These are phyloP conservation scores for Pungitius pungitius DNA, from an alignment of 2,113 vertebrate genomes.

Conservation along the genomic window DNA sequence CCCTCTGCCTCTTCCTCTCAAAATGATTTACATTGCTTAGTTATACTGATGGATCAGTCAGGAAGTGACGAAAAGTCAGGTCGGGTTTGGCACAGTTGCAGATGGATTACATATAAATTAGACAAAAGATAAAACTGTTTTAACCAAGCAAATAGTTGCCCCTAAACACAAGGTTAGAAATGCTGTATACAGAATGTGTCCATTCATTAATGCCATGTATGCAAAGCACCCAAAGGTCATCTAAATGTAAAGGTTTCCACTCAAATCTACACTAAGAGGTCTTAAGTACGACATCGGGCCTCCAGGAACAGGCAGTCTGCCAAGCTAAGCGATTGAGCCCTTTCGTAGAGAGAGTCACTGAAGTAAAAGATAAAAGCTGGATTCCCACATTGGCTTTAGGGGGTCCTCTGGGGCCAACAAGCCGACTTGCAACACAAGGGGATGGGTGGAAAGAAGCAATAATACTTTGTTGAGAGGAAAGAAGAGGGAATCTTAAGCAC, in stretches of 20 bases:
- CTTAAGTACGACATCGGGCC: conserved; percentile 21
- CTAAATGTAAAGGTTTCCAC: conserved; percentile 32
- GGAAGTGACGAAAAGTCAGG: conserved; percentile 56
- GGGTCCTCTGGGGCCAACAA: conserved; percentile 38
- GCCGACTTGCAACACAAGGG: conserved; percentile 34
- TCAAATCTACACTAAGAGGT: conserved; percentile 23
- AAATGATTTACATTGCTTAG: conserved; percentile 65
- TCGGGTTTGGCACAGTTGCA: conserved; percentile 38
- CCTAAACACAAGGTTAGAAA: conserved; percentile 15
- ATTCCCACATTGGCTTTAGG: conserved; percentile 53
- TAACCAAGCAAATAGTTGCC: conserved; percentile 25
- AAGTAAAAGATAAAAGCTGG: conserved; percentile 52
- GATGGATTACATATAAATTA: conserved; percentile 51
- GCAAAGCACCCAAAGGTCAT: conserved; percentile 32
- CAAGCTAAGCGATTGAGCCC: conserved; percentile 32
- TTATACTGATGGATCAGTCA: conserved; percentile 67
- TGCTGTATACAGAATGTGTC: conserved; percentile 1
- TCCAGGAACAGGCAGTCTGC: conserved; percentile 38
- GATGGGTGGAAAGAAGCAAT: conserved; percentile 33
- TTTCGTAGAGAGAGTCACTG: conserved; percentile 36
- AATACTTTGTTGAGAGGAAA: conserved; percentile 44
- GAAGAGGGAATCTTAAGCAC: conserved; percentile 53
- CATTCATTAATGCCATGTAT: conserved; percentile 34
- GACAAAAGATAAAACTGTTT: conserved; percentile 37
- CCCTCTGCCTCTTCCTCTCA: conserved; percentile 44